A percentile compares a stretch with the other conserved stretches of the same genome.
Evolutionary conservation across 2,797 vertebrate species (phyloP).

Genomic region (Etheostoma nigrum): DNA sequence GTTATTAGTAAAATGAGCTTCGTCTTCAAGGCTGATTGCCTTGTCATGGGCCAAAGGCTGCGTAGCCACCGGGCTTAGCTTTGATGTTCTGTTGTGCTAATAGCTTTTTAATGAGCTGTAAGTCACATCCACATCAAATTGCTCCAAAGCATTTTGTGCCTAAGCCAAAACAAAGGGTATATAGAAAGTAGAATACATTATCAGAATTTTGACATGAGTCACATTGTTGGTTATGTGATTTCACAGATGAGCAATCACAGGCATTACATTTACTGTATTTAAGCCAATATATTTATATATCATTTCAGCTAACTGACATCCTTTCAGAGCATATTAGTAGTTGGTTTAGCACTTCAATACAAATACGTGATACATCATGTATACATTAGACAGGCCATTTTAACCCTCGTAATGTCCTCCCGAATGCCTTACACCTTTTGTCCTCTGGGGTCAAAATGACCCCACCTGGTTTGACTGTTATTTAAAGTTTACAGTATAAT

Average conservation of each 20-base stretch:
- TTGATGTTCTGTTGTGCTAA: constrained; percentile 55
- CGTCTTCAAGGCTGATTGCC: constrained; percentile 20
- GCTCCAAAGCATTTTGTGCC: constrained; percentile 25
- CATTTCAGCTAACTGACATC: neutral
- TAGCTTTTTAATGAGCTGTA: constrained; percentile 65
- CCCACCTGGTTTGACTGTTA: too few species aligned
- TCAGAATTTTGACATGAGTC: constrained; percentile 8
- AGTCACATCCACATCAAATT: constrained; percentile 38
- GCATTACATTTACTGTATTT: neutral
- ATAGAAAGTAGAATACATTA: constrained; percentile 17
- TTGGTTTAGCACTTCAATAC: neutral
- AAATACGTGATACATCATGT: neutral
- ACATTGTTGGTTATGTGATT: neutral
- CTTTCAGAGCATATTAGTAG: neutral
- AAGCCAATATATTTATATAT: neutral
- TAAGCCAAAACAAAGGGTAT: constrained; percentile 28
- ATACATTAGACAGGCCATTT: neutral
- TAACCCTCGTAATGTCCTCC: too few species aligned
- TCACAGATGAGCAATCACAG: constrained; percentile 1
- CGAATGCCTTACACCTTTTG: too few species aligned
- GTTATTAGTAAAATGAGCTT: constrained; percentile 30
- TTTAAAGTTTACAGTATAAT: neutral
- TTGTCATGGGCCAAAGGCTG: constrained; percentile 33
- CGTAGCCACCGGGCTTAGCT: constrained; percentile 24
- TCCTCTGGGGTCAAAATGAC: too few species aligned